Percentiles rank a stretch among this genome's conserved stretches.
Conservation (phyloP, 2,113 vertebrate species). For the Acrocephalus kingi region DNA sequence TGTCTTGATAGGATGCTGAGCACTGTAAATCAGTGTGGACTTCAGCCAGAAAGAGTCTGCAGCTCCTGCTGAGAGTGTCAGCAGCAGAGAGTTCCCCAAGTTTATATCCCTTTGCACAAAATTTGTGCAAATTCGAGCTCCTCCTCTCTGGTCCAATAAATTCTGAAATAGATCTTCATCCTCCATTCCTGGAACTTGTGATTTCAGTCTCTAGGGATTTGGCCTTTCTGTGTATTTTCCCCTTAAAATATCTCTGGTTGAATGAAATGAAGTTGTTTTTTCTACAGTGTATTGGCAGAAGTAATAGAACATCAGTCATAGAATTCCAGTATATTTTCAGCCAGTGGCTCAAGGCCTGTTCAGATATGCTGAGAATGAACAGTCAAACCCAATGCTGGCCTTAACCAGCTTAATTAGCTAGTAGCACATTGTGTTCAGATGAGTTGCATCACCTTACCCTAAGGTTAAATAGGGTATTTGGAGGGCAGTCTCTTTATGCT, state of each 20-base stretch:
- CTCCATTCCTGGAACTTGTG: not conserved
- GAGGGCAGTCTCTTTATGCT: not conserved
- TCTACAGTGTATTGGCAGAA: slow-evolving; percentile 8
- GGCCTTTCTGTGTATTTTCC: not conserved
- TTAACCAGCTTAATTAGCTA: not conserved
- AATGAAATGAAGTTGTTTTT: not conserved
- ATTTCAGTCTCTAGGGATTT: not conserved
- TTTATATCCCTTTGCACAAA: slow-evolving; percentile 36
- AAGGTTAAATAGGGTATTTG: not conserved
- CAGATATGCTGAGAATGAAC: not conserved
- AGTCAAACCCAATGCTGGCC: not conserved
- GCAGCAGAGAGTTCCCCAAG: not conserved
- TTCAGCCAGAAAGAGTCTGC: slow-evolving; percentile 45
- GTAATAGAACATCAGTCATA: not conserved
- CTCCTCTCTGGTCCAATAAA: not conserved
- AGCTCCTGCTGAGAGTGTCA: slow-evolving; percentile 36
- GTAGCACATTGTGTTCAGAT: not conserved
- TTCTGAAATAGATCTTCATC: slow-evolving; percentile 22
- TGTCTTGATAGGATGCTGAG: slow-evolving; percentile 48
- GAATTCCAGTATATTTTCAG: not conserved
- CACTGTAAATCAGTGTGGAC: slow-evolving; percentile 40
- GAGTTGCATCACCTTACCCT: not conserved
- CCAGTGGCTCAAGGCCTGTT: not conserved
- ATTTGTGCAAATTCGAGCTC: not conserved
- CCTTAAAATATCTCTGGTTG: not conserved